Base-by-base conservation (phyloP, 2,113 vertebrate species). In the Turnix velox region DNA sequence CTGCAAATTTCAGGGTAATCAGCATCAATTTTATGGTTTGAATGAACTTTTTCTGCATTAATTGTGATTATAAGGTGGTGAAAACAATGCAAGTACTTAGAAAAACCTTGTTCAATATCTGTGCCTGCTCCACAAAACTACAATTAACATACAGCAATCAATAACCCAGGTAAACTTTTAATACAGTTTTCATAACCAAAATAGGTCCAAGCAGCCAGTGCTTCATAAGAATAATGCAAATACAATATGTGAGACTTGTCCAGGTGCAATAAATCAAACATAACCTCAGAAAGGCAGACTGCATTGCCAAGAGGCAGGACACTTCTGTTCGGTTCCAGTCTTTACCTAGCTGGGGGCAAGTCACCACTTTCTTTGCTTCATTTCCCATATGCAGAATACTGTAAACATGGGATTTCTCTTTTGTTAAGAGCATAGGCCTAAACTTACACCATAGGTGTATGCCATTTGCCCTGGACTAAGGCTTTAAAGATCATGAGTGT, bases 391-490 rank as follows among this genome's bases (percentile, higher is more conserved):
- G 57, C 45, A 75, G 31, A 93, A 31, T 2, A 3, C 30, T 31
- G 31, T 28, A 71, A 86, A 55, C 16, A 5, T 2, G 5, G 48
- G 18, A 18, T 63, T 20, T 18, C 5, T 52, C 4, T 17, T 62
- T 65, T 31, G 4, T 19, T 40, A 40, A 39, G 22, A 33, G 20
- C 8, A 13, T 15, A 65, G 5, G 39, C 69, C 73, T 54, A 6
- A 67, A 20, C 35, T 18, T 2, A 0, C 3, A 13, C 6, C 5
- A 4, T 7, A 57, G 28, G 31, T 51, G 13, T 40, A 0, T 30
- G 62, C 30, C 27, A 17, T 66, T 31, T 74, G 20, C 27, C 16
- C 33, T 54, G 33, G 28, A 28, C 14, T n/a, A 27, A 43, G 69
- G 5, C 14, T 73, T 79, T 15, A 46, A 25, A 62, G 18, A 52